phyloP scores from a whole-genome alignment of 2,888 invertebrate species.

The Synergus japonicus region DNA sequence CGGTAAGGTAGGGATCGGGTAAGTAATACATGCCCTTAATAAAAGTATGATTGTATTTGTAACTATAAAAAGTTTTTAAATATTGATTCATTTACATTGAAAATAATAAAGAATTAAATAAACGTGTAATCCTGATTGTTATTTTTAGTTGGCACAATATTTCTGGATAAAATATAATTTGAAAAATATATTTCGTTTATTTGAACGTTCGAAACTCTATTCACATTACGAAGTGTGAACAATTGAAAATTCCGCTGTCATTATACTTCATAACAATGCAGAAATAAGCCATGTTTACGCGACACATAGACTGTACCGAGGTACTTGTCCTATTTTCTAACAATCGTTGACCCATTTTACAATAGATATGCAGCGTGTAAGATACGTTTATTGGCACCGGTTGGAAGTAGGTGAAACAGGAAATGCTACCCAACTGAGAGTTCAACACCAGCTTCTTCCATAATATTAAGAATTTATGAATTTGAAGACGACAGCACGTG shows the following conservation, averaged over 20 bases:
- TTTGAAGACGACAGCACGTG: background rate
- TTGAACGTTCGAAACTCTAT: no score
- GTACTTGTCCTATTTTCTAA: conserved; percentile 52
- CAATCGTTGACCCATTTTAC: conserved; percentile 48
- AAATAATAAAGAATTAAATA: no score
- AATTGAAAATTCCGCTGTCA: background rate
- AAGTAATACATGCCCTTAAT: no score
- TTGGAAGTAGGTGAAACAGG: background rate
- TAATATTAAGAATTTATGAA: background rate
- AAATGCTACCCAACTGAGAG: background rate
- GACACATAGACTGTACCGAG: conserved; percentile 33
- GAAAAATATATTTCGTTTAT: no score
- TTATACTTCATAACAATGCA: background rate
- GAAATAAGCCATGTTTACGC: conserved; percentile 12
- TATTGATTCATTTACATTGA: no score
- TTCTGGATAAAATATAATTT: no score
- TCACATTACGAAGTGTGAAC: no score
- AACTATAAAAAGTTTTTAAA: no score
- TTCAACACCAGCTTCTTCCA: background rate
- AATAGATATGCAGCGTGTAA: background rate
- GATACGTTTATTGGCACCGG: background rate
- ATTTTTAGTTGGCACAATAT: no score
- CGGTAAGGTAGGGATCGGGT: no score
- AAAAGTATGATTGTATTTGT: no score
- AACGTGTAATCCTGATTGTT: no score